A percentile compares a stretch with the other conserved stretches of the same genome.
These are phyloP conservation scores for Myiothlypis coronata DNA, from an alignment of 2,797 vertebrate species.

Conservation along the genomic window DNA sequence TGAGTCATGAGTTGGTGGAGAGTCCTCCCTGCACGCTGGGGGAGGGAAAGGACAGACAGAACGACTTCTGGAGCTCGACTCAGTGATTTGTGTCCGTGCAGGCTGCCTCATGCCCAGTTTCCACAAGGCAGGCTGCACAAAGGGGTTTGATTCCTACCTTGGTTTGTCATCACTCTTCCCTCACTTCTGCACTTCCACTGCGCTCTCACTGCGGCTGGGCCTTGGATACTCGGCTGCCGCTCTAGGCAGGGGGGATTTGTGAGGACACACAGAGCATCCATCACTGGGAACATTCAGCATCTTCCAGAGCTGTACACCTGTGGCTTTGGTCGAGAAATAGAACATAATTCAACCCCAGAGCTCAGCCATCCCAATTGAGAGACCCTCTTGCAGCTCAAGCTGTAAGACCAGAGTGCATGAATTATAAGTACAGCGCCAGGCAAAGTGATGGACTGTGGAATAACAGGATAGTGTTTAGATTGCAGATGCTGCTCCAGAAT, in stretches of 20 bases:
- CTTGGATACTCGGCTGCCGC: fast-evolving
- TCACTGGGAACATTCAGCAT: background rate
- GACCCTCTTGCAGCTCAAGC: background rate
- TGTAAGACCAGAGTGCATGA: background rate
- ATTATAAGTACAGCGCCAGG: background rate
- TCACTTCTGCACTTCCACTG: background rate
- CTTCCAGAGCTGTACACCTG: background rate
- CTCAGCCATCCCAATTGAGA: background rate
- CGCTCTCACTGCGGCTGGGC: background rate
- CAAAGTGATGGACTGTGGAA: slow-evolving; percentile 31
- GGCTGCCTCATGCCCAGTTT: background rate
- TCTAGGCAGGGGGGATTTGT: background rate
- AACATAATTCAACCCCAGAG: background rate
- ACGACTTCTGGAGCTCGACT: fast-evolving
- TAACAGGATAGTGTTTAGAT: slow-evolving; percentile 16
- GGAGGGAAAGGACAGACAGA: background rate
- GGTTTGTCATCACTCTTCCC: background rate
- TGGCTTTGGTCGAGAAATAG: background rate
- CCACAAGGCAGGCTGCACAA: background rate
- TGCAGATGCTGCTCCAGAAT: slow-evolving; percentile 39
- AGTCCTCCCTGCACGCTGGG: fast-evolving
- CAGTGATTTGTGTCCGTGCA: background rate
- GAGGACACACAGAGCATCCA: fast-evolving
- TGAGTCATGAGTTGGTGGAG: background rate
- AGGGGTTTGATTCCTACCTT: background rate